Evolutionary conservation across 2,888 invertebrate species (phyloP).

Genomic region (Cryptocheilus praepositus): DNA sequence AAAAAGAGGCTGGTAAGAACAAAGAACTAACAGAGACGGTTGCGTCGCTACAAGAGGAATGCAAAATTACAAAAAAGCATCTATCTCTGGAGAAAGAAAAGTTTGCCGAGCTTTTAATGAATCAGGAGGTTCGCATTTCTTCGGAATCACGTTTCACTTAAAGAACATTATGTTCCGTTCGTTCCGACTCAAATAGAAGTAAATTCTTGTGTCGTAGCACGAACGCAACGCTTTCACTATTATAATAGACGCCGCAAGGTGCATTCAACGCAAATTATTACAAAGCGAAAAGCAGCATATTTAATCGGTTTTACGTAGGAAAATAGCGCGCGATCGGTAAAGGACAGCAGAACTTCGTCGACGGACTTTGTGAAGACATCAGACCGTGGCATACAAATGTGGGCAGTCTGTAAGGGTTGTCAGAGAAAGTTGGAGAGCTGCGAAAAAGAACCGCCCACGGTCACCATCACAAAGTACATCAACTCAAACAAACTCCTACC

Average conservation of each 20-base stretch:
- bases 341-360: constrained; percentile 42
- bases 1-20: neutral
- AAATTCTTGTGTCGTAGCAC: too few relatives aligned
- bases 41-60: constrained; percentile 17
- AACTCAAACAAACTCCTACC: neutral
- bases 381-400: constrained; percentile 49
- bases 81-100: constrained; percentile 25
- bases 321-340: neutral
- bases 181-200: too few relatives aligned
- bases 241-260: too few relatives aligned
- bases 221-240: too few relatives aligned
- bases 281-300: neutral
- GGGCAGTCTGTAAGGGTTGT: constrained; percentile 58
- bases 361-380: constrained; percentile 30
- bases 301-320: constrained; percentile 23
- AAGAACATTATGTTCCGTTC: too few relatives aligned
- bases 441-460: constrained; percentile 48
- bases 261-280: too few relatives aligned
- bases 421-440: constrained; percentile 50
- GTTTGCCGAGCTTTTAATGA: constrained; percentile 8
- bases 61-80: too few relatives aligned
- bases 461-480: constrained; percentile 61
- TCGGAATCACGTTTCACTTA: too few relatives aligned
- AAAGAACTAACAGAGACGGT: constrained; percentile 31
- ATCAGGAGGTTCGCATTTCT: constrained; percentile 14